A percentile compares a stretch with the other conserved stretches of the same genome.
Conservation (phyloP, 2,113 vertebrate genomes). For the Phalacrocorax aristotelis region DNA sequence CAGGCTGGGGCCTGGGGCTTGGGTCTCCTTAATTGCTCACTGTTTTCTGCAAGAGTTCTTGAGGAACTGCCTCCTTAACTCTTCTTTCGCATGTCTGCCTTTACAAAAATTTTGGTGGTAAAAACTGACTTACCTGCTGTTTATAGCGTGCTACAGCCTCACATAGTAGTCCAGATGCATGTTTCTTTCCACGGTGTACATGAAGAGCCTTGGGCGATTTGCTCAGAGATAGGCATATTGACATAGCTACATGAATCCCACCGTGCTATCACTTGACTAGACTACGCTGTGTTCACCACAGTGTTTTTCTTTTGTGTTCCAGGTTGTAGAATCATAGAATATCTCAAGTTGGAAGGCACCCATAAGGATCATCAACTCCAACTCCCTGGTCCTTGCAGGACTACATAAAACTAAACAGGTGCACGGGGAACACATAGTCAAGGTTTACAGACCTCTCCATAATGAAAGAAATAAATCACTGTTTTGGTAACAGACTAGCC, state of each 20-base stretch:
- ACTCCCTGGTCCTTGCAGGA: background rate
- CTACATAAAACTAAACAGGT: background rate
- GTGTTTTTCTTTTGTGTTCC: background rate
- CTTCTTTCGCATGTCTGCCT: accelerated
- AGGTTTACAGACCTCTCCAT: background rate
- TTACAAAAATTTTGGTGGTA: background rate
- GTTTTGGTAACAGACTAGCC: background rate
- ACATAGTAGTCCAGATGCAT: background rate
- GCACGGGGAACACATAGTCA: background rate
- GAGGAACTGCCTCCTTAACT: background rate
- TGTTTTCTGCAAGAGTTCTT: background rate
- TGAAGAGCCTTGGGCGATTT: background rate
- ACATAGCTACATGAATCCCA: background rate
- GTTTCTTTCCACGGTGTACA: accelerated
- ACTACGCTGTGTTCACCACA: background rate
- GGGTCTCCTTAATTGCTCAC: background rate
- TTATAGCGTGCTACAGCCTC: background rate
- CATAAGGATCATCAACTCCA: background rate
- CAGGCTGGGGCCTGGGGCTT: accelerated
- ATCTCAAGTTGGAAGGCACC: background rate
- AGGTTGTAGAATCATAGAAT: background rate
- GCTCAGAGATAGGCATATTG: background rate
- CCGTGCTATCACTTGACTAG: no score
- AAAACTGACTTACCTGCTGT: background rate
- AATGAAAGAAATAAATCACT: background rate